Conservation (phyloP, 2,888 invertebrate genomes). For the Drosophila meridiana region DNA sequence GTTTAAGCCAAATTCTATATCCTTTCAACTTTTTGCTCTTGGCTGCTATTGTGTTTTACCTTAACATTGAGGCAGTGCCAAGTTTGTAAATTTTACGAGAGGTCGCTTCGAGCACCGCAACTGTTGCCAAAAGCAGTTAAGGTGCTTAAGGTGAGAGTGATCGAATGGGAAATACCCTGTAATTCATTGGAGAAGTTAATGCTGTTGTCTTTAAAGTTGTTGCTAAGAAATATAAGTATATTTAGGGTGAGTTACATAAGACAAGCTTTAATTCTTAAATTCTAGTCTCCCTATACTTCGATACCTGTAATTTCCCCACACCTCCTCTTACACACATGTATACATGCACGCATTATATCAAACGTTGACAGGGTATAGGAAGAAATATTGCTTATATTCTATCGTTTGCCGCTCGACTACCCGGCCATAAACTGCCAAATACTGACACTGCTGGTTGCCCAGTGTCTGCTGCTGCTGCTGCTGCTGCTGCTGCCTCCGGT, state of each 20-base stretch:
- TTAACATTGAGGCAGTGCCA: constrained; percentile 8
- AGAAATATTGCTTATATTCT: neutral
- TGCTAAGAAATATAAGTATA: too few species aligned
- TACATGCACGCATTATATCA: neutral
- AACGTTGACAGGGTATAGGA: neutral
- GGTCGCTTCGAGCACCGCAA: constrained; percentile 13
- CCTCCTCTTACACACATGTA: neutral
- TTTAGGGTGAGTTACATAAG: too few species aligned
- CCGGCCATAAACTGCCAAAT: constrained; percentile 31
- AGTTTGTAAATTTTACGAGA: constrained; percentile 2
- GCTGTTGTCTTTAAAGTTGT: neutral
- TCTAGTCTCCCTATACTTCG: neutral
- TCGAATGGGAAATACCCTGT: neutral
- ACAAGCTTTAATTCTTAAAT: neutral
- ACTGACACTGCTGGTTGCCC: constrained; percentile 7
- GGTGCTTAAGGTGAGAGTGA: neutral
- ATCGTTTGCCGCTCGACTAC: neutral
- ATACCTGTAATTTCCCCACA: neutral
- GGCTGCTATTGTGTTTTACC: neutral
- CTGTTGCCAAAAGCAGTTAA: constrained; percentile 30
- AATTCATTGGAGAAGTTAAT: neutral
- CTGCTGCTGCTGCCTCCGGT: neutral
- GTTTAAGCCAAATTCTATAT: neutral
- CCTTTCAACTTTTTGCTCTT: neutral
- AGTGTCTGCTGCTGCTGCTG: neutral